These are phyloP conservation scores for Rhinogobio ventralis DNA, from an alignment of 2,797 vertebrate species.

Conservation along the genomic window DNA sequence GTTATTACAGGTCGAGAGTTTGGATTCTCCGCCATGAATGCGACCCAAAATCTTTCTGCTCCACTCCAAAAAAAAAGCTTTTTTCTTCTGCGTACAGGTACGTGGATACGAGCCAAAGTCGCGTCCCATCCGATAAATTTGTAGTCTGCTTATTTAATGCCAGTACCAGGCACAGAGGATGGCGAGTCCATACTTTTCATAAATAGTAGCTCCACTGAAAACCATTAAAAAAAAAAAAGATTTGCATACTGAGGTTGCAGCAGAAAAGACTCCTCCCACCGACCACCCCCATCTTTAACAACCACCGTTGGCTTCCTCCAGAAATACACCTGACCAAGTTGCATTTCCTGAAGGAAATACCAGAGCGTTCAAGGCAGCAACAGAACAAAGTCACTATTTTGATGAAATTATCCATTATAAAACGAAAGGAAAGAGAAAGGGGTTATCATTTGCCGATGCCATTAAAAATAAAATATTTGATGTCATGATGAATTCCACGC, in stretches of 20 bases:
- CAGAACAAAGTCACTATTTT: not conserved
- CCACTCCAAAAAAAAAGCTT: not conserved
- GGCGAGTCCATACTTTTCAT: not conserved
- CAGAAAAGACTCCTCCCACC: constrained; percentile 23
- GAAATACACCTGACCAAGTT: constrained; percentile 23
- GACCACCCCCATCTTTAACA: not conserved
- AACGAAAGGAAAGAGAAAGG: not conserved
- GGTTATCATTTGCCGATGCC: not conserved
- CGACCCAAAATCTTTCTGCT: not conserved
- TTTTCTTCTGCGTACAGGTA: not conserved
- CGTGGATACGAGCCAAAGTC: not conserved
- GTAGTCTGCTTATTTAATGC: not conserved
- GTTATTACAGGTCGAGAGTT: constrained; percentile 44
- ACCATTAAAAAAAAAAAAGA: not conserved
- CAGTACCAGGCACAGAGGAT: too few species aligned
- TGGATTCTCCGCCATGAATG: constrained; percentile 52
- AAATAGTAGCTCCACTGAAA: not conserved
- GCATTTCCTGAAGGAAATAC: not conserved
- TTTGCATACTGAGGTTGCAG: constrained; percentile 29
- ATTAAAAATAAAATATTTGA: not conserved
- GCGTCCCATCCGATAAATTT: not conserved
- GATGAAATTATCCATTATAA: not conserved
- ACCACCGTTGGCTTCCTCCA: not conserved
- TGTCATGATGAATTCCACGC: not conserved
- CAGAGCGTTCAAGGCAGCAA: not conserved